Evolutionary conservation across 1,140 invertebrate genomes (phyloP).

Genomic region (Drosophila takahashii): DNA sequence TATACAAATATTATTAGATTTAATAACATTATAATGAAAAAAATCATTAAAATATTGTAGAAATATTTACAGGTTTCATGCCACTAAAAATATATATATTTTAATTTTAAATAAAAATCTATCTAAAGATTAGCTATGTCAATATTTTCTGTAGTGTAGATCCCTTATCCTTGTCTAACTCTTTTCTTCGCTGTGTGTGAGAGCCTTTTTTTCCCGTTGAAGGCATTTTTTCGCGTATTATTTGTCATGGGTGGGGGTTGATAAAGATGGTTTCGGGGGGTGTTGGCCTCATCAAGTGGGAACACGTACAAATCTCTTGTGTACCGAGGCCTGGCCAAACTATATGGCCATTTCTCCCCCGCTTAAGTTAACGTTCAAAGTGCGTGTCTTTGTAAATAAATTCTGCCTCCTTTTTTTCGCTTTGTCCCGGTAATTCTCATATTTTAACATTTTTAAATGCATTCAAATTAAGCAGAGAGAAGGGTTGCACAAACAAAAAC

Average conservation of each 20-base stretch:
- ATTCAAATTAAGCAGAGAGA: conserved; percentile 71
- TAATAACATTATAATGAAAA: too few relatives aligned
- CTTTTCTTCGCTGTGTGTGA: background rate
- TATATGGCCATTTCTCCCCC: conserved; percentile 18
- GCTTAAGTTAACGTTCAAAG: conserved; percentile 45
- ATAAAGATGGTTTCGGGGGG: conserved; percentile 8
- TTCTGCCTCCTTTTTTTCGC: conserved; percentile 28
- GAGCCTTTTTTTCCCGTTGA: conserved; percentile 10
- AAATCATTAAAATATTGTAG: too few relatives aligned
- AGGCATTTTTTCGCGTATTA: conserved; percentile 50
- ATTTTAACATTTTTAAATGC: conserved; percentile 83
- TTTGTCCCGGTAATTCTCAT: conserved; percentile 56
- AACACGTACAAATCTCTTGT: conserved; percentile 82
- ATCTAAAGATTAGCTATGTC: background rate
- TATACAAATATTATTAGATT: background rate
- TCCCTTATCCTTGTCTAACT: conserved; percentile 8
- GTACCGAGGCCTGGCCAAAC: conserved; percentile 34
- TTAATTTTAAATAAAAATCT: background rate
- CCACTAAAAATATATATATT: too few relatives aligned
- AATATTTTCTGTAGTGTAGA: background rate
- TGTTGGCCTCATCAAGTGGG: conserved; percentile 68
- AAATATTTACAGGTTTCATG: too few relatives aligned
- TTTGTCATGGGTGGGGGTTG: conserved; percentile 10
- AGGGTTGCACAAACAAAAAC: conserved; percentile 64
- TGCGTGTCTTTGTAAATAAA: conserved; percentile 67